These are phyloP conservation scores for Pteropus alecto DNA, from an alignment of 2,113 vertebrate genomes.

Conservation along the genomic window DNA sequence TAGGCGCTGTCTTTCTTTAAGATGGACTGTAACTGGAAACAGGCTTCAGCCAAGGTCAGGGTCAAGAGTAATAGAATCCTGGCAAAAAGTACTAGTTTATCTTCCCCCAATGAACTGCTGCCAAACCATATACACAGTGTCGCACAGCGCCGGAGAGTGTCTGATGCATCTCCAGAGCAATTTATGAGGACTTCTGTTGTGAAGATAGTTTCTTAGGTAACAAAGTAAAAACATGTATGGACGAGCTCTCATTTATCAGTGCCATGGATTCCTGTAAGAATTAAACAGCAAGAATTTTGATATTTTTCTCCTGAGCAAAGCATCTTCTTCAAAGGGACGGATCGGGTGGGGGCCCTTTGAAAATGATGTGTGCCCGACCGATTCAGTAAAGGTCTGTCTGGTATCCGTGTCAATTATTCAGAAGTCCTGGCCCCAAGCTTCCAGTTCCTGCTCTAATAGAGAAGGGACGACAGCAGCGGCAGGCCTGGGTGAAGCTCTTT, in stretches of 20 bases:
- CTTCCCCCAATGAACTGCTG: slow-evolving; percentile 83
- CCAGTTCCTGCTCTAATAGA: neutral
- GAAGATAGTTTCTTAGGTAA: slow-evolving; percentile 93
- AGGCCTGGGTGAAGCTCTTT: neutral
- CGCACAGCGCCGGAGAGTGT: slow-evolving; percentile 80
- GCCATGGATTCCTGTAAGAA: slow-evolving; percentile 78
- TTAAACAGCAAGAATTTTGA: slow-evolving; percentile 71
- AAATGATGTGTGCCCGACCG: neutral
- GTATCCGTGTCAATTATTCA: neutral
- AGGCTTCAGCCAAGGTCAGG: slow-evolving; percentile 85
- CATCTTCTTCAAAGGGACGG: slow-evolving; percentile 10
- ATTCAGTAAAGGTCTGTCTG: neutral
- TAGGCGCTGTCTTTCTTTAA: slow-evolving; percentile 75
- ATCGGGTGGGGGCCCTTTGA: neutral
- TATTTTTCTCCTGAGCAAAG: slow-evolving; percentile 40
- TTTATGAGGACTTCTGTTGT: slow-evolving; percentile 92
- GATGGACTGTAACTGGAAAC: slow-evolving; percentile 86
- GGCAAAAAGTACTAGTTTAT: slow-evolving; percentile 85
- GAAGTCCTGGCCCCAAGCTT: neutral
- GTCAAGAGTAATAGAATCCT: slow-evolving; percentile 88
- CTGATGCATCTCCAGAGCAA: slow-evolving; percentile 88
- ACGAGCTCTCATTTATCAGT: slow-evolving; percentile 83
- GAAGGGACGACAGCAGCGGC: neutral
- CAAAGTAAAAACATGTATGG: slow-evolving; percentile 85
- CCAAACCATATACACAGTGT: slow-evolving; percentile 86